Conservation (phyloP, 2,888 invertebrate species). For the Sinotaia quadrata region DNA sequence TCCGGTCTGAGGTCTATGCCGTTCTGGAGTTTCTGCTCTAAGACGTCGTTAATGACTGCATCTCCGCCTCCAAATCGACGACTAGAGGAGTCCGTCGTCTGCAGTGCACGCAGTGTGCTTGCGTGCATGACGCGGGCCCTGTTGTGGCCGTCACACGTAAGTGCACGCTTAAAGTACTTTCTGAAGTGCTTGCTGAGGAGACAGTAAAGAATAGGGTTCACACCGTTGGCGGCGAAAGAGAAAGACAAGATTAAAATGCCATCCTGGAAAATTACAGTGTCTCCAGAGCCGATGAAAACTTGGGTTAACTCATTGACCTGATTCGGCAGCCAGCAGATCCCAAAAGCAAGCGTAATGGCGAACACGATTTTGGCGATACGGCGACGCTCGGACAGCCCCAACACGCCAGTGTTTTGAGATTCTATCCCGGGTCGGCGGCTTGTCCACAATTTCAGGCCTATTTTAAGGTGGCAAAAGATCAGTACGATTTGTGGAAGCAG, state of each 20-base stretch:
- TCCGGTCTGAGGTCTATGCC: too few relatives aligned
- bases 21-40: too few relatives aligned
- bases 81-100: too few relatives aligned
- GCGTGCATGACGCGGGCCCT: not conserved
- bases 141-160: slow-evolving; percentile 8
- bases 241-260: slow-evolving; percentile 33
- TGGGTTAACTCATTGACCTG: slow-evolving; percentile 36
- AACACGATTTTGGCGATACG: slow-evolving; percentile 40
- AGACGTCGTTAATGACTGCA: too few relatives aligned
- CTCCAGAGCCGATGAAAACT: slow-evolving; percentile 29
- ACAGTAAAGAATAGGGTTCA: slow-evolving; percentile 42
- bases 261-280: slow-evolving; percentile 24
- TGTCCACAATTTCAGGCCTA: slow-evolving; percentile 37
- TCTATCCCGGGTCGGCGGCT: slow-evolving; percentile 30
- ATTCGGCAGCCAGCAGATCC: slow-evolving; percentile 41
- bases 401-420: slow-evolving; percentile 18
- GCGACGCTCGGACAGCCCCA: slow-evolving; percentile 33
- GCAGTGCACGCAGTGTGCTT: not conserved
- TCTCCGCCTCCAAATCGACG: too few relatives aligned
- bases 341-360: slow-evolving; percentile 39
- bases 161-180: slow-evolving; percentile 31
- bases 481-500: slow-evolving; percentile 35
- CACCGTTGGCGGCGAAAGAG: slow-evolving; percentile 40
- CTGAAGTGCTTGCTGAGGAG: slow-evolving; percentile 38
- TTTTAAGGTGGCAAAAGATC: slow-evolving; percentile 35